phyloP scores from a whole-genome alignment of 2,113 vertebrate genomes.

The Ifrita kowaldi region DNA sequence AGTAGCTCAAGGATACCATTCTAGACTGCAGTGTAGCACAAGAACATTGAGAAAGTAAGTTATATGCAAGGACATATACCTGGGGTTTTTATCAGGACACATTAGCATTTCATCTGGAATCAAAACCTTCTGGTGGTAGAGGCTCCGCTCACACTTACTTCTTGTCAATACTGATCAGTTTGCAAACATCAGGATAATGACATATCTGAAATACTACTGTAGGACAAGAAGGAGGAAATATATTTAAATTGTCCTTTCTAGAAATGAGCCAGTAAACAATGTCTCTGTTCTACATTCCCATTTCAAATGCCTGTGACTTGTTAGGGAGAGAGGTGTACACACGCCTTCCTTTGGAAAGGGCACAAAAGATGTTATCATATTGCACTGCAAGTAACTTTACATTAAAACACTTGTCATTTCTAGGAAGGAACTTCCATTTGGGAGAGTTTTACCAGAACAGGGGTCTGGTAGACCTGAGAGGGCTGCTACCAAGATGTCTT shows the following conservation, averaged over 20 bases:
- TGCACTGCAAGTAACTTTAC: background rate
- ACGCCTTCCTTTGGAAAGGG: background rate
- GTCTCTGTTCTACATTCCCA: background rate
- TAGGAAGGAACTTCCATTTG: background rate
- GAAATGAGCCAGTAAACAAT: background rate
- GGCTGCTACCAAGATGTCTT: background rate
- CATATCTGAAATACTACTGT: background rate
- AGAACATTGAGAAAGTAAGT: background rate
- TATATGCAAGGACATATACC: background rate
- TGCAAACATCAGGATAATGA: background rate
- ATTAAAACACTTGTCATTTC: background rate
- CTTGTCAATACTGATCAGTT: background rate
- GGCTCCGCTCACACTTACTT: background rate
- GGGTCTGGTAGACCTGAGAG: background rate
- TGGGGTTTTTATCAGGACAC: background rate
- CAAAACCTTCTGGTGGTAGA: background rate
- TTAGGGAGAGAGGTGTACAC: background rate
- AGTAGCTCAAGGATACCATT: background rate
- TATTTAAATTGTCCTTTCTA: background rate
- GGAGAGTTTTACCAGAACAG: background rate
- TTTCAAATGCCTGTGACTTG: background rate
- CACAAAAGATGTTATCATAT: background rate
- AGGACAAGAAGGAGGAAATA: background rate
- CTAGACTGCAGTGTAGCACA: background rate
- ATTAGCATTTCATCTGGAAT: background rate